Evolutionary conservation across 37 sponge, comb jelly and placozoan genomes (phyloP).

Genomic region (Halisarca cf. caerulea): DNA sequence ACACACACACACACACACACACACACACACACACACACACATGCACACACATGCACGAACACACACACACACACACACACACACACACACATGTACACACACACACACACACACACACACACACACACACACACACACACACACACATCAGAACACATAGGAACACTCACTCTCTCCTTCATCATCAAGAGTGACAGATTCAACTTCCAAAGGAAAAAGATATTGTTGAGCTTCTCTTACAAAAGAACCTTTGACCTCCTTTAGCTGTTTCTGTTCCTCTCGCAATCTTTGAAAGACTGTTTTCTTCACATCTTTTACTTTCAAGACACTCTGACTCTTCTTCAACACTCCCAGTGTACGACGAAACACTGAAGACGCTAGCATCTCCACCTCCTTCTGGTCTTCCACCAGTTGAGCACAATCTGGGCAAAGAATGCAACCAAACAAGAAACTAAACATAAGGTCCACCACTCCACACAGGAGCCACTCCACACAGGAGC

Average conservation of each 20-base stretch:
- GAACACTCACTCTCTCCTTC: slow-evolving; percentile 39
- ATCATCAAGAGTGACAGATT: slow-evolving; percentile 48
- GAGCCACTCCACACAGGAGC: no score
- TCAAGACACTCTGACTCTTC: not conserved
- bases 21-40: not conserved
- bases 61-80: not conserved
- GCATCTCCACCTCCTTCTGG: not conserved
- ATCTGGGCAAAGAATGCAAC: not conserved
- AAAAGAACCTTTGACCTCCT: not conserved
- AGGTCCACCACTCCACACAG: no score
- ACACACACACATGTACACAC: not conserved
- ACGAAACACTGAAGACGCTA: not conserved
- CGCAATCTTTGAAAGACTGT: no score
- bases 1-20: no score
- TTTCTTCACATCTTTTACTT: not conserved
- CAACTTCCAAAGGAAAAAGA: slow-evolving; percentile 59
- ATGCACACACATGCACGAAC: not conserved
- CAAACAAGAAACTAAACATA: no score
- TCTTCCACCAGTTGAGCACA: not conserved
- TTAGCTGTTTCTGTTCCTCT: not conserved
- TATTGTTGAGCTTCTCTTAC: not conserved
- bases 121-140: not conserved
- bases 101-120: not conserved
- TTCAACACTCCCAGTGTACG: not conserved
- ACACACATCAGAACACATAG: not conserved